Evolutionary conservation across 2,113 vertebrate species (phyloP).

Genomic region (Halichoerus grypus): DNA sequence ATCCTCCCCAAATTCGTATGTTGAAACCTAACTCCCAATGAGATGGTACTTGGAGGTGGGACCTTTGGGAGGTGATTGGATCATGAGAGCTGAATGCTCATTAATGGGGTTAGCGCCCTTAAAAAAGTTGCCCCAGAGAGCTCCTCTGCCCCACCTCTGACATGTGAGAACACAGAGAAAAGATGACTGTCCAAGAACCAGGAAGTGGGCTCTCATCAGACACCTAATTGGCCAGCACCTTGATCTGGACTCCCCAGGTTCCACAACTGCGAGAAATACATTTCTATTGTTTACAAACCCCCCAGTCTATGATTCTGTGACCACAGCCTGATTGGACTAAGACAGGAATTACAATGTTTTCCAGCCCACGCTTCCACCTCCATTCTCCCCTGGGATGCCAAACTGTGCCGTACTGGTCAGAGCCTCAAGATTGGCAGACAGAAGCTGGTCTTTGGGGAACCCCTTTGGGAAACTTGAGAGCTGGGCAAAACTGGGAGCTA

Average conservation of each 20-base stretch:
- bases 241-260: background rate
- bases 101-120: background rate
- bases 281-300: background rate
- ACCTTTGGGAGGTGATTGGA: background rate
- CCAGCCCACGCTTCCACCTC: background rate
- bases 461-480: background rate
- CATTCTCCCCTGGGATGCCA: background rate
- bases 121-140: background rate
- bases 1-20: background rate
- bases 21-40: background rate
- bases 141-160: background rate
- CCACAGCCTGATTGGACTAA: background rate
- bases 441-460: background rate
- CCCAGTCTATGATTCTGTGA: background rate
- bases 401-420: background rate
- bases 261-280: background rate
- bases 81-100: background rate
- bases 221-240: background rate
- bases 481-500: background rate
- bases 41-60: background rate
- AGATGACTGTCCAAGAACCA: background rate
- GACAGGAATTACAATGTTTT: background rate
- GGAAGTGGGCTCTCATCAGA: background rate
- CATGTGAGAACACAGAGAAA: background rate
- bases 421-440: background rate